Percentiles rank a stretch among this genome's conserved stretches.
Evolutionary conservation across 2,888 invertebrate species (phyloP).

Genomic region (Limnephilus rhombicus): DNA sequence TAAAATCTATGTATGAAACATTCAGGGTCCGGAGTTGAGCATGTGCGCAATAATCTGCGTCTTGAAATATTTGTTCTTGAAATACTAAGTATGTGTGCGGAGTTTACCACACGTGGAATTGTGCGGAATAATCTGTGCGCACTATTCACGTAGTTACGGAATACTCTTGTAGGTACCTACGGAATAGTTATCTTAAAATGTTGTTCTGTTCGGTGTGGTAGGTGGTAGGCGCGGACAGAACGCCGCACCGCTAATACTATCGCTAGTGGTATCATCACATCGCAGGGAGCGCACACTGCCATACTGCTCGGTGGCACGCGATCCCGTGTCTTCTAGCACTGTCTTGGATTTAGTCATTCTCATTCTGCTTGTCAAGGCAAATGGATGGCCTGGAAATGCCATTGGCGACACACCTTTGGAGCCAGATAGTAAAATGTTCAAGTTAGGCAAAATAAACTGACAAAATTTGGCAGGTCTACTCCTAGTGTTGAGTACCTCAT

Average conservation of each 20-base stretch:
- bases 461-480: too few relatives aligned
- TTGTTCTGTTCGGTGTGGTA: neutral
- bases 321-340: neutral
- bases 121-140: neutral
- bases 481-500: too few relatives aligned
- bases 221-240: neutral
- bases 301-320: neutral
- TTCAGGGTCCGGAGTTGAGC: neutral
- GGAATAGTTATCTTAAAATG: neutral
- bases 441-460: neutral
- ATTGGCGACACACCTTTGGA: neutral
- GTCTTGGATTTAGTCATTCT: conserved; percentile 5
- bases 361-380: conserved; percentile 10
- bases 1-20: neutral
- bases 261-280: neutral
- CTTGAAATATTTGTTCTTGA: too few relatives aligned
- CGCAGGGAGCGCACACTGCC: neutral
- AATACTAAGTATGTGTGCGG: neutral
- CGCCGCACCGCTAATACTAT: neutral
- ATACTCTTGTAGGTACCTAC: neutral
- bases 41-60: neutral
- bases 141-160: neutral
- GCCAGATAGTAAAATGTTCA: neutral
- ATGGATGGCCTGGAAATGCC: neutral
- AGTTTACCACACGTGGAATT: neutral